Base-by-base conservation (phyloP, 92 coral and sea anemone genomes). In the Scolanthus callimorphus region DNA sequence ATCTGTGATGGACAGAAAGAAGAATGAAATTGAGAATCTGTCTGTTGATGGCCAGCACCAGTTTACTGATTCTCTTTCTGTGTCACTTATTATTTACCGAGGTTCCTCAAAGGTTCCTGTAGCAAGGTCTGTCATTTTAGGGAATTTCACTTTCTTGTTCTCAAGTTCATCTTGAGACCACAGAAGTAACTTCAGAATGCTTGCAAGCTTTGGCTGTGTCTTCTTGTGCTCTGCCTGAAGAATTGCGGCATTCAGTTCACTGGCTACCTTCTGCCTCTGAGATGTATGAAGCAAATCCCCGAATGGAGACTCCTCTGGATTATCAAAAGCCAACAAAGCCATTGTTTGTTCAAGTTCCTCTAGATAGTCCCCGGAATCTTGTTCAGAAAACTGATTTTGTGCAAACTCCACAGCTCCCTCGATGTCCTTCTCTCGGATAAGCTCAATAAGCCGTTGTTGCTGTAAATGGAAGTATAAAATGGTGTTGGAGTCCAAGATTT, bases 381-480 rank as follows among this genome's bases (percentile, higher is more conserved):
- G 96, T 43, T 94, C 99, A 1, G 99, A 91, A 31, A 94, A 80
- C 60, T 94, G 99, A 71, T 78, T 89, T 66, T 94, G 99, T 9
- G 99, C 99, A 62, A 94, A 94, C 48, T 94, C 99, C 31, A 94
- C 99, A 2, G 99, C 99, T 27, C 87, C 85, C 58, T 89, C 99
- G 34, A 94, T 78, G 66, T 94, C 97, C 70, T 85, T 94, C 55
- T 81, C 85, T 31, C 99, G 86, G 37, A 94, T 94, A 29, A 94
- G 78, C 55, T 94, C 99, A 30, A 94, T 94, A 13, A 94, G 74
- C 44, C 96, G 82, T 65, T 94, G 99, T 56, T 94, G 99, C 45
- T 94, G 99, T 11, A 94, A 67, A 63, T 94, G 99, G 50, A 94
- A 94, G 46, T 84, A 81, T 1, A 94, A 59, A 27, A 72, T 86